phyloP scores from a whole-genome alignment of 1,140 invertebrate species.

The Campoletis sonorensis region DNA sequence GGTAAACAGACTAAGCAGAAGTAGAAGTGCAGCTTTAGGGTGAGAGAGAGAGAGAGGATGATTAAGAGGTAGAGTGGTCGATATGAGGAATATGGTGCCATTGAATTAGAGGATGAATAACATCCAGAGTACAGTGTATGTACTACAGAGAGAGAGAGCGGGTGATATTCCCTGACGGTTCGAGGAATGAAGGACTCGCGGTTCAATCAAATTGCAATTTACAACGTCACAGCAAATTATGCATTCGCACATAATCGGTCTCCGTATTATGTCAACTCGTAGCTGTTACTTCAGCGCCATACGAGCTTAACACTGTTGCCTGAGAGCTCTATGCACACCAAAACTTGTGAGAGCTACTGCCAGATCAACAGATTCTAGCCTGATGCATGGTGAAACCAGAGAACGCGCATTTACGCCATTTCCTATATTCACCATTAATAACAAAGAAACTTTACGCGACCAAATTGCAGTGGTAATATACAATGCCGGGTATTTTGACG shows the following conservation, averaged over 20 bases:
- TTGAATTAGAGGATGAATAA: not conserved
- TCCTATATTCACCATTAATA: no score
- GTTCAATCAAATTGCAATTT: conserved; percentile 48
- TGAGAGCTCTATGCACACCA: not conserved
- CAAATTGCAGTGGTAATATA: no score
- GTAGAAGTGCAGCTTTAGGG: conserved; percentile 26
- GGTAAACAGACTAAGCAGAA: conserved; percentile 62
- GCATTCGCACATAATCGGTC: conserved; percentile 52
- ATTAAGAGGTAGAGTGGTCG: conserved; percentile 55
- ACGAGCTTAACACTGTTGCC: not conserved
- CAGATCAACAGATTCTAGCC: not conserved
- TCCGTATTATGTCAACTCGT: conserved; percentile 21
- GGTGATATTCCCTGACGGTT: not conserved
- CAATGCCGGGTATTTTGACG: no score
- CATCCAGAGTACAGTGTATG: not conserved
- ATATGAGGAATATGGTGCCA: not conserved
- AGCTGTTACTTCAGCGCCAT: not conserved
- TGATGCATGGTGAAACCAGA: not conserved
- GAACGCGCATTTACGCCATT: not conserved
- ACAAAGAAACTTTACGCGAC: no score
- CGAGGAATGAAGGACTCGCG: not conserved
- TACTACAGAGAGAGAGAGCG: not conserved
- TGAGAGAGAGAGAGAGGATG: conserved; percentile 48
- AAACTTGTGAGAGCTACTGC: not conserved
- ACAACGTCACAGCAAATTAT: conserved; percentile 53